phyloP scores from a whole-genome alignment of 2,797 vertebrate genomes.

The Oophaga sylvatica region DNA sequence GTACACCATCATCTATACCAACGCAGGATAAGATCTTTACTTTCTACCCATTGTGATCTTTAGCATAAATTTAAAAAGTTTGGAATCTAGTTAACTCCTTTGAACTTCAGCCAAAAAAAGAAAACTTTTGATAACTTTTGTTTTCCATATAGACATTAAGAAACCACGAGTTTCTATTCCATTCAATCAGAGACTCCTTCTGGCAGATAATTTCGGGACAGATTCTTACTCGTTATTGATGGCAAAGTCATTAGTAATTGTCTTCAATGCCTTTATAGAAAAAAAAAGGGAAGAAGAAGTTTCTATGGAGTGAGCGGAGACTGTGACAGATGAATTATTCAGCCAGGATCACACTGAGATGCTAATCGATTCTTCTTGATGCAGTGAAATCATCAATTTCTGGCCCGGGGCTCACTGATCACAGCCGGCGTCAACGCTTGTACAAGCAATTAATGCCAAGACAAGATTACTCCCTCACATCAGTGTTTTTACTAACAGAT shows the following conservation, averaged over 20 bases:
- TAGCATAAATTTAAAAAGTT: background rate
- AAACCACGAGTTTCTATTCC: background rate
- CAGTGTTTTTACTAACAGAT: slow-evolving; percentile 41
- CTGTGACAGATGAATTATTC: slow-evolving; percentile 34
- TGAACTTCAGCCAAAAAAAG: background rate
- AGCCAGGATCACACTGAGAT: slow-evolving; percentile 26
- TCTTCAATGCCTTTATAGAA: background rate
- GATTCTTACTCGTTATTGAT: background rate
- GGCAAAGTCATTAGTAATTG: slow-evolving; percentile 12
- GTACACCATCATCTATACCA: background rate
- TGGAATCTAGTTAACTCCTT: background rate
- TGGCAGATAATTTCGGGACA: slow-evolving; percentile 12
- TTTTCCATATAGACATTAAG: slow-evolving; percentile 5
- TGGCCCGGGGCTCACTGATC: slow-evolving; percentile 34
- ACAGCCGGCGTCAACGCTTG: slow-evolving; percentile 26
- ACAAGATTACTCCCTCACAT: slow-evolving; percentile 35
- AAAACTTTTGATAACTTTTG: background rate
- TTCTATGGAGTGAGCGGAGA: background rate
- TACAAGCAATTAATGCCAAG: slow-evolving; percentile 37
- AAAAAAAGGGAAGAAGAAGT: background rate
- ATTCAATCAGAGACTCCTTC: slow-evolving; percentile 28
- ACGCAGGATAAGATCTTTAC: background rate
- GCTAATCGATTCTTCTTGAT: slow-evolving; percentile 47
- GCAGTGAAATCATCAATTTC: slow-evolving; percentile 24
- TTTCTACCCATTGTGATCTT: background rate